phyloP scores from a whole-genome alignment of 2,888 invertebrate genomes.

The Frankliniella fusca region DNA sequence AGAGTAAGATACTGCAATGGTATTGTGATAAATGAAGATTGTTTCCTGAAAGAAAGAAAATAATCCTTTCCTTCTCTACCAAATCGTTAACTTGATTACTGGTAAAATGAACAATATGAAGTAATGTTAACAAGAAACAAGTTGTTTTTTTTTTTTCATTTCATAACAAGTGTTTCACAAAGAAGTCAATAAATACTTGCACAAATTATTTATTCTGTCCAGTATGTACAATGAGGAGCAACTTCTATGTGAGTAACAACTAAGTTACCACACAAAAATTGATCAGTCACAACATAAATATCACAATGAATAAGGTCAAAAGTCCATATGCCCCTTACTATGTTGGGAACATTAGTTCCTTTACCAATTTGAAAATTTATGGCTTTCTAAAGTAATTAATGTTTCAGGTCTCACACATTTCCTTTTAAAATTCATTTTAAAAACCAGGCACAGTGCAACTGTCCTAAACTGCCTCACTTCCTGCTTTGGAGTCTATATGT shows the following conservation, averaged over 20 bases:
- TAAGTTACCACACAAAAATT: constrained; percentile 4
- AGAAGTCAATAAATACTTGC: not conserved
- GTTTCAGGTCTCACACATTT: not conserved
- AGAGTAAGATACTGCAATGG: too few relatives aligned
- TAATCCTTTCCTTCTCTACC: not conserved
- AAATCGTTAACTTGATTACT: not conserved
- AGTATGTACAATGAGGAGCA: constrained; percentile 19
- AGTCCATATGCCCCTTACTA: not conserved
- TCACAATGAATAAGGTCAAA: not conserved
- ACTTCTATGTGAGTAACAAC: constrained; percentile 5
- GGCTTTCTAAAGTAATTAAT: too few relatives aligned
- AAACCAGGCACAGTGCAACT: not conserved
- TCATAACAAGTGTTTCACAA: not conserved
- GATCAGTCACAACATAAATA: constrained; percentile 26
- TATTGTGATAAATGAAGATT: not conserved
- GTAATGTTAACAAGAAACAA: too few relatives aligned
- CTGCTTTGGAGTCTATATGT: not conserved
- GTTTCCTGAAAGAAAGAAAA: not conserved
- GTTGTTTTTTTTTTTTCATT: too few relatives aligned
- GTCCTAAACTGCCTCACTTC: not conserved
- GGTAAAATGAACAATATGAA: too few relatives aligned
- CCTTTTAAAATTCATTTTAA: not conserved
- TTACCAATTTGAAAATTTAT: too few relatives aligned
- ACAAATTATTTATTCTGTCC: constrained; percentile 23
- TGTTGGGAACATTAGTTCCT: not conserved